These are phyloP conservation scores for Silurus aristotelis DNA, from an alignment of 2,797 vertebrate species.

Conservation along the genomic window DNA sequence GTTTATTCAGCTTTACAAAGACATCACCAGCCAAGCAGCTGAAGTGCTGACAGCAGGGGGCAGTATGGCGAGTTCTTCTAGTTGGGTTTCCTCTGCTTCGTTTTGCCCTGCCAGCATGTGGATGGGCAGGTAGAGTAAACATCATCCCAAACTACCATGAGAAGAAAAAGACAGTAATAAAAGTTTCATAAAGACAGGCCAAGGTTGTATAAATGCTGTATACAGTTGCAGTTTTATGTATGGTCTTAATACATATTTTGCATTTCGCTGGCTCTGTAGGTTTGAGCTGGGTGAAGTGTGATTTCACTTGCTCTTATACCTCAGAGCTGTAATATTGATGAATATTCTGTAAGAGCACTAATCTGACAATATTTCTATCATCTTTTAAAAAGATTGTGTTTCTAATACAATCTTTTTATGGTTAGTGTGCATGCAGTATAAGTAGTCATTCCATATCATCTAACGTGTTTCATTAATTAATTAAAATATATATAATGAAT, in stretches of 20 bases:
- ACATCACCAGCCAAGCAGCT: constrained; percentile 91
- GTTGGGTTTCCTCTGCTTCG: constrained; percentile 73
- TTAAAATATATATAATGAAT: too few species aligned
- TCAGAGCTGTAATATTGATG: not conserved
- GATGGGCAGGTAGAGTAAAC: constrained; percentile 90
- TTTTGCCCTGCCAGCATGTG: constrained; percentile 96
- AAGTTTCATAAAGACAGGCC: not conserved
- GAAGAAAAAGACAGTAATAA: not conserved
- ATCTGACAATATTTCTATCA: not conserved
- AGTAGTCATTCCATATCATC: too few species aligned
- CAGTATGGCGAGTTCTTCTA: constrained; percentile 73
- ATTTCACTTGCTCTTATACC: not conserved
- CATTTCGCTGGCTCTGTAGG: not conserved
- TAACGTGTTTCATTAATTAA: too few species aligned
- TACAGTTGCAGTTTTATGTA: not conserved
- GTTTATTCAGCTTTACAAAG: constrained; percentile 94
- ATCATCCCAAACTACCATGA: not conserved
- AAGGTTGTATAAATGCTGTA: not conserved
- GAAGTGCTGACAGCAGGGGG: constrained; percentile 78
- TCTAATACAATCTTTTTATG: not conserved
- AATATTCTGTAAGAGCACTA: not conserved
- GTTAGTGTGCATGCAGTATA: not conserved
- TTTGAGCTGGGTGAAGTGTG: not conserved
- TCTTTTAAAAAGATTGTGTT: not conserved
- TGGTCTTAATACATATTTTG: not conserved